Conservation (phyloP, 2,888 invertebrate species). For the Cosmia pyralina region DNA sequence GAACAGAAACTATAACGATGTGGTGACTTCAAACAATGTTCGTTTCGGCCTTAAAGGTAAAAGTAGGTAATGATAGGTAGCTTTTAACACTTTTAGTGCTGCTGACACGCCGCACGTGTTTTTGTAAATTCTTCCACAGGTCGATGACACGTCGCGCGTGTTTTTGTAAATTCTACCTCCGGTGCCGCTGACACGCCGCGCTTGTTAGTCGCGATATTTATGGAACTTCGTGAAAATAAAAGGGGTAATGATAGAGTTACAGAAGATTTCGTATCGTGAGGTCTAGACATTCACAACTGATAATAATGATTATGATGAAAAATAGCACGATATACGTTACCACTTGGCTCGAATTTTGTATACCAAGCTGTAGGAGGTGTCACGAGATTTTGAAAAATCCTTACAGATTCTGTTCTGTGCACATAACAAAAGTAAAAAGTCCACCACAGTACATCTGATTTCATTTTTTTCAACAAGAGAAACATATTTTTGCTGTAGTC, state of each 20-base stretch:
- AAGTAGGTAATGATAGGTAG: not conserved
- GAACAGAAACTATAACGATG: not conserved
- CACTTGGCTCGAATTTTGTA: conserved; percentile 23
- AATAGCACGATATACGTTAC: conserved; percentile 17
- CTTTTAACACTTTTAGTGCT: not conserved
- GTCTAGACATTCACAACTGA: not conserved
- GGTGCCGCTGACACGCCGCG: not conserved
- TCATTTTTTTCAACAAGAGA: conserved; percentile 59
- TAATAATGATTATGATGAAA: not conserved
- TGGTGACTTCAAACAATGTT: not conserved
- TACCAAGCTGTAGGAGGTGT: not conserved
- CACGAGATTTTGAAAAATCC: conserved; percentile 50
- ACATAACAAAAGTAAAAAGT: conserved; percentile 42
- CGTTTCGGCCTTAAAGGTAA: not conserved
- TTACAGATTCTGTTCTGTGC: conserved; percentile 32
- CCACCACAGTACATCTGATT: conserved; percentile 49
- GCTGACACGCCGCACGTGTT: not conserved
- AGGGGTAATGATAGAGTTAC: not conserved
- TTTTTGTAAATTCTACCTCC: not conserved
- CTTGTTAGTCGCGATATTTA: not conserved
- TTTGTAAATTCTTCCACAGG: not conserved
- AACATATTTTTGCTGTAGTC: conserved; percentile 58
- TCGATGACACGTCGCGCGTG: not conserved
- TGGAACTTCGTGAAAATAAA: not conserved
- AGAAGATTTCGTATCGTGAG: not conserved